phyloP scores from a whole-genome alignment of 1,140 invertebrate species.

The Camponotus floridanus region DNA sequence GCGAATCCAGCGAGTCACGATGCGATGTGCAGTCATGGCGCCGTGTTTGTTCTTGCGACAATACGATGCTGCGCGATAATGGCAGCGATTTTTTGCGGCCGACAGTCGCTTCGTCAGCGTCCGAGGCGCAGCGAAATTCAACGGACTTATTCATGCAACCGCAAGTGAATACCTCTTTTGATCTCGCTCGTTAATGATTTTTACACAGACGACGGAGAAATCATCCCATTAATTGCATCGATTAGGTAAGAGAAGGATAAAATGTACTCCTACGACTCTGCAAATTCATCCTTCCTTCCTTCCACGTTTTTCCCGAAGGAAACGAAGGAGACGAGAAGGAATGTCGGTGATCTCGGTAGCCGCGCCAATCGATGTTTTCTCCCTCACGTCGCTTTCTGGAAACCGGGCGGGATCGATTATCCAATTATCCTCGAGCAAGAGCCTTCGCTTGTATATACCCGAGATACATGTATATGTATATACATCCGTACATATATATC shows the following conservation, averaged over 20 bases:
- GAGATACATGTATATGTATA: neutral
- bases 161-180: constrained; percentile 14
- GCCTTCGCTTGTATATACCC: constrained; percentile 24
- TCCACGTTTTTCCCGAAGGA: neutral
- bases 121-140: constrained; percentile 22
- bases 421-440: constrained; percentile 63
- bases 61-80: constrained; percentile 55
- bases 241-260: no score
- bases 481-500: constrained; percentile 4
- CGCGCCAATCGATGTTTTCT: constrained; percentile 42
- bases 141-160: constrained; percentile 30
- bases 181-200: constrained; percentile 36
- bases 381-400: constrained; percentile 43
- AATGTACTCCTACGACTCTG: neutral
- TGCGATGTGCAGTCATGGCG: constrained; percentile 58
- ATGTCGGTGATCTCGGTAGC: constrained; percentile 26
- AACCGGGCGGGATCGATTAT: constrained; percentile 71
- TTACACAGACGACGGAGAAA: neutral
- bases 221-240: constrained; percentile 22
- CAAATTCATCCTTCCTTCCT: constrained; percentile 3
- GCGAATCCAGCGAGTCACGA: constrained; percentile 40
- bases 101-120: constrained; percentile 48
- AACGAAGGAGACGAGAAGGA: neutral
- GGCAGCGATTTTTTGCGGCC: constrained; percentile 55
- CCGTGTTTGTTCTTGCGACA: constrained; percentile 57